Evolutionary conservation across 2,888 invertebrate species (phyloP), one percentile per base, ranked within the genome.

Genomic region (Dryadula phaetusa): DNA sequence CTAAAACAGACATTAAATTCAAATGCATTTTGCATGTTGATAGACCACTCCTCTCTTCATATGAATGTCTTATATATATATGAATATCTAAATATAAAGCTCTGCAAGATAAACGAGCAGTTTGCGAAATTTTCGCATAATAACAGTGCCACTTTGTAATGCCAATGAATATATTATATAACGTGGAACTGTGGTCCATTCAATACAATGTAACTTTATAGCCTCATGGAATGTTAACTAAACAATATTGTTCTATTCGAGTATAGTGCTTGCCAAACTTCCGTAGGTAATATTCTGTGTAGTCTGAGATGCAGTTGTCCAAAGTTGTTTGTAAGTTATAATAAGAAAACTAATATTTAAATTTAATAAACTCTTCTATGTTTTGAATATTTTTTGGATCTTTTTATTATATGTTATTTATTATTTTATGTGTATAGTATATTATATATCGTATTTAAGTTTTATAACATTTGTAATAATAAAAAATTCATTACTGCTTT

Each of bases 151-250:
- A 53, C 54, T 56, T 64, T 46, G 46, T 46, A 46, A 46, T 42
- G 14, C 12, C 52, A 64, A 58, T 37, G 53, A 40, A 63, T 40
- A 20, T 40, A 28, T 56, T 40, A 20, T 40, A 28, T 56, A 49
- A 56, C 20, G 2, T 28, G 18, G 44, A 44, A 46, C 54, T 64
- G 47, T 58, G 37, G 16, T 66, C 67, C 71, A 73, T 70, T 72
- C 61, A 58, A 16, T 69, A 75, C 74, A 75, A 70, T 75, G 72
- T 75, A 69, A 67, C 62, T 75, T 76, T 72, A 72, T 66, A 53
- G 69, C 56, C 60, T 70, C 54, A 65, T 52, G 70, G 71, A 62
- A 70, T 70, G 69, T 60, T 67, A 68, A 70, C 70, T 70, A 64
- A 64, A 68, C 66, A 62, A 67, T 67, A 67, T 62, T 68, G 66